Evolutionary conservation across 2,888 invertebrate species (phyloP).

Genomic region (Chironomus riparius): DNA sequence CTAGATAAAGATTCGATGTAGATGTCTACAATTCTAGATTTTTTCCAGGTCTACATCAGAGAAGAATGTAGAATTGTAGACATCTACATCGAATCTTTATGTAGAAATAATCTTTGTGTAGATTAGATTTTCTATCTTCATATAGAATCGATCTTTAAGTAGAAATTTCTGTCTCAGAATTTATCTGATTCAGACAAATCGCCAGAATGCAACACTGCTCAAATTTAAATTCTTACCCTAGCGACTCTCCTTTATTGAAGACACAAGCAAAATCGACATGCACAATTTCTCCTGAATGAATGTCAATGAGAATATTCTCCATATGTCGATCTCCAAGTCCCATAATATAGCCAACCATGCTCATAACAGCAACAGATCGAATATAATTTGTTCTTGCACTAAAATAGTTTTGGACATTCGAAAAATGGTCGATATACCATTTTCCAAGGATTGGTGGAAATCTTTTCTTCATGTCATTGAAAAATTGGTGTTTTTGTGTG

Average conservation of each 20-base stretch:
- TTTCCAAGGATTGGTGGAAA: slow-evolving; percentile 78
- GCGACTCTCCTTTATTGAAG: slow-evolving; percentile 71
- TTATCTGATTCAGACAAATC: too few species aligned
- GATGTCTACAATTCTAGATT: too few species aligned
- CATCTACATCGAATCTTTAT: too few species aligned
- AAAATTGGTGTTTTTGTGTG: background rate
- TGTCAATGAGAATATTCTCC: slow-evolving; percentile 90
- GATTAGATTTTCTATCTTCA: too few species aligned
- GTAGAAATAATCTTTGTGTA: too few species aligned
- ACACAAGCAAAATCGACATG: slow-evolving; percentile 98
- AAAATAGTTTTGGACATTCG: slow-evolving; percentile 72
- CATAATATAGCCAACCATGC: slow-evolving; percentile 47
- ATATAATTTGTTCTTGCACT: slow-evolving; percentile 66
- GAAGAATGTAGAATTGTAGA: too few species aligned
- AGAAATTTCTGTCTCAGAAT: too few species aligned
- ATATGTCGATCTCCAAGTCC: slow-evolving; percentile 95
- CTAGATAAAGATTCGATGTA: too few species aligned
- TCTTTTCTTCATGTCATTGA: slow-evolving; percentile 39
- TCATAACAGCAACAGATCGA: slow-evolving; percentile 93
- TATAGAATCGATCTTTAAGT: too few species aligned
- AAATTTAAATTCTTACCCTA: background rate
- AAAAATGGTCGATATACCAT: slow-evolving; percentile 85
- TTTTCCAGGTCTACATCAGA: too few species aligned
- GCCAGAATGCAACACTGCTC: too few species aligned
- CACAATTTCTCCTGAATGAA: slow-evolving; percentile 83